Evolutionary conservation across 1,140 invertebrate species (phyloP), one percentile per base, ranked within the genome.

Genomic region (Dendroctonus ponderosae): DNA sequence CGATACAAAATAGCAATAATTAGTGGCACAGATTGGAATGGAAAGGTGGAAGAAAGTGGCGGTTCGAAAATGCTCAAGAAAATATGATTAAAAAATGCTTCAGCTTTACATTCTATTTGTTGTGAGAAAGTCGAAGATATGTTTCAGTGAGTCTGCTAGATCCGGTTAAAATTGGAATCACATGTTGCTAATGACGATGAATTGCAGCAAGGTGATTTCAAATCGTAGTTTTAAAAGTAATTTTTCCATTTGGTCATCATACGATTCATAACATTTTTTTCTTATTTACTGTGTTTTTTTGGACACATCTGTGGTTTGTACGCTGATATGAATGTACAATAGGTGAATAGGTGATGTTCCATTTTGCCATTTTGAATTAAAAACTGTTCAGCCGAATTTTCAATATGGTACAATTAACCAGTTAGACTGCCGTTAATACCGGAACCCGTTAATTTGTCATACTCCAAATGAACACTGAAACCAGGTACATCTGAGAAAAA

Each of bases 31-130:
- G 42, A 37, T 60, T 60, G 49, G 5, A 39, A 49, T 60, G 58
- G 46, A 60, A 60, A 49, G 58, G 43, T 38, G 48, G 38, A 49
- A 60, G 58, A 60, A 60, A 60, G 58, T 60, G 58, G 43, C 39
- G 14, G 39, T 60, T 48, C 5, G 12, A 60, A 60, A 60, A n/a
- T 8, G 46, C 43, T n/a, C 15, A 60, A 60, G 49, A 60, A 60
- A n/a, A 46, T 53, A 38, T 46, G 15, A 60, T 49, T 60, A 60
- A 48, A 26, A 60, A 60, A 60, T 49, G 26, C 39, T 49, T 60
- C n/a, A 60, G 46, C 48, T 60, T 37, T 60, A 7, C 15, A 60
- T 48, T 39, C 58, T 60, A 60, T 60, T 60, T 38, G 11, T 14
- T 9, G 37, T 60, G 58, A 60, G 58, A 60, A 60, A 60, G 58